Base-by-base conservation (phyloP, 2,113 vertebrate species). In the Vidua macroura region DNA sequence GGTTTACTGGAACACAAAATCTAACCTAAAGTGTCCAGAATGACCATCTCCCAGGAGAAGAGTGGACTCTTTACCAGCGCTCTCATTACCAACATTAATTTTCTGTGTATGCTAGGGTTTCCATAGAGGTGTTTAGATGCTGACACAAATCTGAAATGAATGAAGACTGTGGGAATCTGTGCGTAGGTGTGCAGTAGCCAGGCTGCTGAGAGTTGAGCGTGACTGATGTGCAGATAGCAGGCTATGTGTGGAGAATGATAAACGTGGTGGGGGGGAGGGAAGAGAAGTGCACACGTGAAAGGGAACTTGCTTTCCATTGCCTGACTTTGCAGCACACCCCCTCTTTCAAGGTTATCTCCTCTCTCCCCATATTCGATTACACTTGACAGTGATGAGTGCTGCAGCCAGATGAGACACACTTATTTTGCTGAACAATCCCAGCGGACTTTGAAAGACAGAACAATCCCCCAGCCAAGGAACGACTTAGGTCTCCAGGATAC, bases 191-290 rank as follows among this genome's bases (percentile, higher is more conserved):
- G 91, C 88, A 92, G 41, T 83, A 96, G 95, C 88, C 91, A 79
- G 86, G 85, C 94, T 96, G 90, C 81, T 93, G 66, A 55, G 92
- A 84, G 78, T 15, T 67, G 88, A 95, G 63, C 72, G 4, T 95
- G 97, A 97, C 88, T 95, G 95, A 94, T 96, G 95, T 95, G 90
- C 81, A 94, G 90, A 97, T 94, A 95, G 67, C 88, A 90, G 84
- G 75, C 88, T 93, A 25, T 95, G 96, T 41, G 73, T 72, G 83
- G 69, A 73, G 95, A 95, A 97, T 96, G 66, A 90, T 73, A 96
- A 97, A 92, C 49, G 24, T 11, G 77, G 22, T 5, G 56, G 74
- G 76, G 84, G 83, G 91, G 52, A 70, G 77, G 53, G 63, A 72
- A 68, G 58, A 86, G 86, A 35, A 72, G 68, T 30, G 67, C 70